phyloP scores from a whole-genome alignment of 1,140 invertebrate species.

The Branchinecta lindahli region DNA sequence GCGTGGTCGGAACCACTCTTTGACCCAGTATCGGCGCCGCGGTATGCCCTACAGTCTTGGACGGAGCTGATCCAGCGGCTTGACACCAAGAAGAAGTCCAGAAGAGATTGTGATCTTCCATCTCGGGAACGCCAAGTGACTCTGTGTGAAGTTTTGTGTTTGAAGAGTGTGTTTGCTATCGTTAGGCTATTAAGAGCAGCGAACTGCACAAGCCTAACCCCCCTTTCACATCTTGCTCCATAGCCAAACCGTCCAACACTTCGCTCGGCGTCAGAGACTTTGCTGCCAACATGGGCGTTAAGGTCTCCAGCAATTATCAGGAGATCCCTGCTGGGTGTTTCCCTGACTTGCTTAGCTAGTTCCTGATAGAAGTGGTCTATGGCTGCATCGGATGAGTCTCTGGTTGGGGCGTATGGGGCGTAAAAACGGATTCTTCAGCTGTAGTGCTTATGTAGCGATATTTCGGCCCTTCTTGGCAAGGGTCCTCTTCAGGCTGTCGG shows the following conservation, averaged over 20 bases:
- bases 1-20: no score
- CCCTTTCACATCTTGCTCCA: neutral
- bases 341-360: neutral
- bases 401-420: no score
- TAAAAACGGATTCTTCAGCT: no score
- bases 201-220: neutral
- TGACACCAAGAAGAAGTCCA: no score
- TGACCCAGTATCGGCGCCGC: no score
- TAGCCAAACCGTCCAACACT: neutral
- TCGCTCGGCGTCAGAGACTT: neutral
- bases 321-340: neutral
- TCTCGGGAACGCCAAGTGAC: neutral
- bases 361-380: neutral
- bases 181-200: neutral
- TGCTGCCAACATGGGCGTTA: neutral
- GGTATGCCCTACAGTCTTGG: no score
- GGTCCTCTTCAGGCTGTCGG: no score
- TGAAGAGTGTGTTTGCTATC: neutral
- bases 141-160: neutral
- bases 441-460: no score
- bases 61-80: no score
- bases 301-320: neutral
- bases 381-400: no score
- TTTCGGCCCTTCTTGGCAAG: no score
- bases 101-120: neutral